These are phyloP conservation scores for Actinia tenebrosa DNA, from an alignment of 64 coral and sea anemone species.

Conservation along the genomic window DNA sequence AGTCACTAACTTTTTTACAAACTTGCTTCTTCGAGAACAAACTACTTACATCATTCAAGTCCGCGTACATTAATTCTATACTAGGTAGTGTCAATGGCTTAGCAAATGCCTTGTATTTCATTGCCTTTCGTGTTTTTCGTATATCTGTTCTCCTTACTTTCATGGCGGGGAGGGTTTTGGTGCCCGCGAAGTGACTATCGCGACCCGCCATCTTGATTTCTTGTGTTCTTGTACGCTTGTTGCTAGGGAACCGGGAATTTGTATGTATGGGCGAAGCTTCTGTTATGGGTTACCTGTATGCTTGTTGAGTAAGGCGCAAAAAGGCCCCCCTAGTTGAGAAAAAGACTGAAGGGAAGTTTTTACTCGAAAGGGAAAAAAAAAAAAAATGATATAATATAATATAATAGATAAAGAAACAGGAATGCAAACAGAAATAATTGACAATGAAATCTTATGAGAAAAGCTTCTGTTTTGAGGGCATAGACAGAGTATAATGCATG, in stretches of 20 bases:
- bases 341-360: no score
- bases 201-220: slow-evolving; percentile 17
- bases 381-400: no score
- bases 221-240: slow-evolving; percentile 8
- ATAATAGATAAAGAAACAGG: no score
- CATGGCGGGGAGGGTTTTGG: slow-evolving; percentile 9
- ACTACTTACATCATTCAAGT: slow-evolving; percentile 51
- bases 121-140: slow-evolving; percentile 7
- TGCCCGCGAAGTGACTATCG: background rate
- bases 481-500: no score
- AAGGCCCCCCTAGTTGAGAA: no score
- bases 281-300: slow-evolving; percentile 1
- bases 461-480: no score
- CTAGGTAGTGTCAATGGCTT: slow-evolving; percentile 59
- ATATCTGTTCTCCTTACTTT: background rate
- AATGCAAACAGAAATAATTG: no score
- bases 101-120: slow-evolving; percentile 22
- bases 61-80: slow-evolving; percentile 60
- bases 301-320: no score
- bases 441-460: no score
- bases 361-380: no score
- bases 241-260: background rate
- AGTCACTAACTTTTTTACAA: slow-evolving; percentile 78
- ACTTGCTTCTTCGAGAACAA: slow-evolving; percentile 76
- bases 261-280: background rate